A percentile compares a stretch with the other conserved stretches of the same genome.
phyloP scores from a whole-genome alignment of 1,140 invertebrate genomes.

The Sarcophaga bullata region DNA sequence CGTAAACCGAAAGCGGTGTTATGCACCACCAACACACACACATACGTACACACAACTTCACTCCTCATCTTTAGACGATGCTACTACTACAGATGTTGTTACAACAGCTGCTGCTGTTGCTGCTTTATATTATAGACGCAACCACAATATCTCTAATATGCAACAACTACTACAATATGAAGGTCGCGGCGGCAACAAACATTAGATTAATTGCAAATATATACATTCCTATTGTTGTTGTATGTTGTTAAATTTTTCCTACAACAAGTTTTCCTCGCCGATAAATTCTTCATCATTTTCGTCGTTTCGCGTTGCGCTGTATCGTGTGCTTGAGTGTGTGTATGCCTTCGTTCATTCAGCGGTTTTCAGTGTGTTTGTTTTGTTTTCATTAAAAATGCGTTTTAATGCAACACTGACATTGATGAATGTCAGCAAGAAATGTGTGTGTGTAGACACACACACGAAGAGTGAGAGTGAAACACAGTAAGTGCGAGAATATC shows the following conservation, averaged over 20 bases:
- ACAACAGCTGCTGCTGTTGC: neutral
- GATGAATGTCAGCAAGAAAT: constrained; percentile 45
- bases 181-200: neutral
- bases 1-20: neutral
- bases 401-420: constrained; percentile 54
- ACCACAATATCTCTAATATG: neutral
- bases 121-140: neutral
- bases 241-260: too few relatives aligned
- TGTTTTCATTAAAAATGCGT: constrained; percentile 44
- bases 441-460: neutral
- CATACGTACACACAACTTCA: neutral
- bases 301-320: too few relatives aligned
- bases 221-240: neutral
- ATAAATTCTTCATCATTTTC: too few relatives aligned
- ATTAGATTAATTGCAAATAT: constrained; percentile 15
- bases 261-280: neutral
- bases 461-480: too few relatives aligned
- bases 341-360: neutral
- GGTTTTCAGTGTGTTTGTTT: neutral
- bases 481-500: too few relatives aligned
- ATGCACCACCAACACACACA: too few relatives aligned
- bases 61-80: neutral
- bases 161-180: neutral
- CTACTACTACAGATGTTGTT: neutral
- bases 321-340: too few relatives aligned